These are phyloP conservation scores for Phoxinus dragarum DNA, from an alignment of 2,797 vertebrate genomes.

Conservation along the genomic window DNA sequence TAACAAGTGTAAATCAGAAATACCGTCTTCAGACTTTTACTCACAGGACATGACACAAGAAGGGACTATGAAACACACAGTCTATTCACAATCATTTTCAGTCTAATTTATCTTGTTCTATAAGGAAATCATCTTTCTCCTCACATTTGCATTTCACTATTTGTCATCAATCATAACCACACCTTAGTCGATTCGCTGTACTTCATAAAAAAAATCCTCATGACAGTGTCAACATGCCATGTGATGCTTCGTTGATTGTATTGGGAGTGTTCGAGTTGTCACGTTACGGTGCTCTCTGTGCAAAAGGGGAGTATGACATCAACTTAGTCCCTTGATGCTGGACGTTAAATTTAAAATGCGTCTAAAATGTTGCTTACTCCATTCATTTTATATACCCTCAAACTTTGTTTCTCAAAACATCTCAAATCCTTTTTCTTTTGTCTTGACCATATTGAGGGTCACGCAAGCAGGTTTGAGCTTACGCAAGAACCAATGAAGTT, in stretches of 20 bases:
- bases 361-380: background rate
- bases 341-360: background rate
- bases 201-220: background rate
- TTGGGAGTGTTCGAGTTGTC: background rate
- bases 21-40: background rate
- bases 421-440: background rate
- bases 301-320: slow-evolving; percentile 32
- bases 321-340: background rate
- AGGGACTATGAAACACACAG: background rate
- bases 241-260: slow-evolving; percentile 15
- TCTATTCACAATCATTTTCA: background rate
- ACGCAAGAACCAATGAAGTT: background rate
- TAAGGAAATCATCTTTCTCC: background rate
- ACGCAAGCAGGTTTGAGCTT: background rate
- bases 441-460: background rate
- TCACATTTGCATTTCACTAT: slow-evolving; percentile 12
- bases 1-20: background rate
- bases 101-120: background rate
- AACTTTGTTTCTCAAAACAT: background rate
- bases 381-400: background rate
- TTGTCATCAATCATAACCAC: slow-evolving; percentile 1
- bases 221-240: background rate
- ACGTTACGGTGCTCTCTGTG: background rate
- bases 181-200: slow-evolving; percentile 10
- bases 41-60: background rate